Percentiles rank a stretch among this genome's conserved stretches.
Conservation (phyloP, 2,113 vertebrate species). For the Neodon shergylaensis region DNA sequence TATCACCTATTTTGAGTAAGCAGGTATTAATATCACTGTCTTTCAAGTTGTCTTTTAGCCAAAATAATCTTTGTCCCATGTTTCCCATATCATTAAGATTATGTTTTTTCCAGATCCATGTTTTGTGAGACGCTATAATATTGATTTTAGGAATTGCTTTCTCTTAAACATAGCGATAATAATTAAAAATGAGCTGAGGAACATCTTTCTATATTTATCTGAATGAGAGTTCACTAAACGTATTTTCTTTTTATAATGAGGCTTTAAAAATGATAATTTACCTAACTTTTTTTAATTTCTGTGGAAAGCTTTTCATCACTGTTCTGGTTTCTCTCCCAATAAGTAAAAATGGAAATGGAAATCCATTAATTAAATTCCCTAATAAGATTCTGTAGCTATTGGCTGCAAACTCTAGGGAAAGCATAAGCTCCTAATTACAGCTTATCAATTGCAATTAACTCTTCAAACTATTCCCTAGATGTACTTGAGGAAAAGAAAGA, state of each 20-base stretch:
- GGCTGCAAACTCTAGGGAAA: slow-evolving; percentile 75
- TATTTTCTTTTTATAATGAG: slow-evolving; percentile 59
- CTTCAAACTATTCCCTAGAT: slow-evolving; percentile 75
- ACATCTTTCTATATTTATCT: slow-evolving; percentile 54
- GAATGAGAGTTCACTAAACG: slow-evolving; percentile 27
- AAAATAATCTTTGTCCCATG: not conserved
- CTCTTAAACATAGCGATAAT: slow-evolving; percentile 34
- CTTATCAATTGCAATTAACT: slow-evolving; percentile 75
- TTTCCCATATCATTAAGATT: slow-evolving; percentile 17
- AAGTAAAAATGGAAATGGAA: slow-evolving; percentile 69
- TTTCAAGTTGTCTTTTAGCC: slow-evolving; percentile 26
- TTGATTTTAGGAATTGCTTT: slow-evolving; percentile 25
- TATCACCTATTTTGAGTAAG: not conserved
- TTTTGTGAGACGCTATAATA: slow-evolving; percentile 25
- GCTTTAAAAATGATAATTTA: slow-evolving; percentile 52
- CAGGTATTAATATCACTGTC: not conserved
- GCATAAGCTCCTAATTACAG: slow-evolving; percentile 69
- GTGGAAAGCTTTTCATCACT: slow-evolving; percentile 30
- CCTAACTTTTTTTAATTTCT: slow-evolving; percentile 32
- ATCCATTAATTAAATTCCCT: slow-evolving; percentile 80
- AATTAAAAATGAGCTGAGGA: not conserved
- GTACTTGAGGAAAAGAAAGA: slow-evolving; percentile 50
- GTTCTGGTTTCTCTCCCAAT: slow-evolving; percentile 7
- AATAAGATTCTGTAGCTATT: slow-evolving; percentile 75
- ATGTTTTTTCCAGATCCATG: not conserved